Conservation (phyloP, 2,888 invertebrate genomes). For the Cylindroiulus punctatus region DNA sequence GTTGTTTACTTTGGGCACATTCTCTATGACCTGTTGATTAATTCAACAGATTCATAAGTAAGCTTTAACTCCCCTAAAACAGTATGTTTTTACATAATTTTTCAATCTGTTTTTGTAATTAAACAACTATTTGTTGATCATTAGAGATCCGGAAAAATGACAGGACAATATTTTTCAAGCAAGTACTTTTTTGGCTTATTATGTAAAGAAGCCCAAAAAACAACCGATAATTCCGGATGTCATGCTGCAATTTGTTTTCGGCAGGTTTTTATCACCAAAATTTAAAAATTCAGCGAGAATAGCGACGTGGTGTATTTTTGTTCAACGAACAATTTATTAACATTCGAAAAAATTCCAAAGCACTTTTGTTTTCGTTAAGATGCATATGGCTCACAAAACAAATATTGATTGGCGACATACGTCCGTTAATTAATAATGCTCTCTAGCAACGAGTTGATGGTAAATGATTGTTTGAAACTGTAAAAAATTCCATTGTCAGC, state of each 20-base stretch:
- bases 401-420: not conserved
- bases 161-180: too few relatives aligned
- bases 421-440: not conserved
- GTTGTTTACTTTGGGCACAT: too few relatives aligned
- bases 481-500: constrained; percentile 9
- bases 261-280: not conserved
- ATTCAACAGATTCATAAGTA: too few relatives aligned
- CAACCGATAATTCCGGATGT: not conserved
- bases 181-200: too few relatives aligned
- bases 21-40: too few relatives aligned
- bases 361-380: not conserved
- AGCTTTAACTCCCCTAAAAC: too few relatives aligned
- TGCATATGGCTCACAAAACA: not conserved
- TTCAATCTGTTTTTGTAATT: too few relatives aligned
- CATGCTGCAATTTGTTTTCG: not conserved
- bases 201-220: too few relatives aligned
- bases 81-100: too few relatives aligned
- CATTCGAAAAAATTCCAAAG: not conserved
- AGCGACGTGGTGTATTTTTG: not conserved
- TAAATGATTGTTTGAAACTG: not conserved
- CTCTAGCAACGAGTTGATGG: not conserved
- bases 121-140: too few relatives aligned
- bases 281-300: too few relatives aligned
- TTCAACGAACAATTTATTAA: not conserved
- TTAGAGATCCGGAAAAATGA: too few relatives aligned